Evolutionary conservation across 1,140 invertebrate genomes (phyloP).

Genomic region (Papilio helenus): DNA sequence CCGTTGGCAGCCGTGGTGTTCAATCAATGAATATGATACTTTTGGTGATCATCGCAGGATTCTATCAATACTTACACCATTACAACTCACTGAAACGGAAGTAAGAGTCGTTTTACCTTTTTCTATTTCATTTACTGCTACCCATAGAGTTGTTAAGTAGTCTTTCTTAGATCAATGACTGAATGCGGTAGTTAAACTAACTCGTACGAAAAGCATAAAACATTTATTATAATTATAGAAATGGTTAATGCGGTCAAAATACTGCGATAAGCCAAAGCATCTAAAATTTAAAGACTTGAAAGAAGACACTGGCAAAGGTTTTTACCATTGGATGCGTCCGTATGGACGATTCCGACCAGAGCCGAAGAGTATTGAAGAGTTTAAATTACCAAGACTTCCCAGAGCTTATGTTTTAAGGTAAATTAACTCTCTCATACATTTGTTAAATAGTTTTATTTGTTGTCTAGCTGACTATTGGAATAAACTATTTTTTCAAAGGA

Average conservation of each 20-base stretch:
- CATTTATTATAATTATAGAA: slow-evolving; percentile 51
- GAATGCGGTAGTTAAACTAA: background rate
- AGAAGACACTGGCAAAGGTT: slow-evolving; percentile 68
- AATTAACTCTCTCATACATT: background rate
- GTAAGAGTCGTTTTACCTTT: slow-evolving; percentile 44
- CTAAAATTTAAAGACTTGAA: slow-evolving; percentile 70
- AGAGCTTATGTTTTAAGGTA: slow-evolving; percentile 69
- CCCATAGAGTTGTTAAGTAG: too few species aligned
- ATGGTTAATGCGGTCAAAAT: slow-evolving; percentile 73
- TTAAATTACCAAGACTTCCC: slow-evolving; percentile 60
- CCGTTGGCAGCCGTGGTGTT: slow-evolving; percentile 69
- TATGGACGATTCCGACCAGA: slow-evolving; percentile 63
- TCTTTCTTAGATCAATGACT: too few species aligned
- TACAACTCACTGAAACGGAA: slow-evolving; percentile 67
- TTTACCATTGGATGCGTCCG: slow-evolving; percentile 79
- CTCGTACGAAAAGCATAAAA: background rate
- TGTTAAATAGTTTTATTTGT: too few species aligned
- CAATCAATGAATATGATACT: slow-evolving; percentile 67
- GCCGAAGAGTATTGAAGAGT: slow-evolving; percentile 58
- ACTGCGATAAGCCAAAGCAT: slow-evolving; percentile 62
- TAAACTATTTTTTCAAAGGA: slow-evolving; percentile 47
- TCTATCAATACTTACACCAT: slow-evolving; percentile 64
- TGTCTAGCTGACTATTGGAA: background rate
- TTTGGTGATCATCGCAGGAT: slow-evolving; percentile 70
- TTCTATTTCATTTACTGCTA: too few species aligned